Evolutionary conservation across 2,113 vertebrate genomes (phyloP).

Genomic region (Malurus alboscapulatus): DNA sequence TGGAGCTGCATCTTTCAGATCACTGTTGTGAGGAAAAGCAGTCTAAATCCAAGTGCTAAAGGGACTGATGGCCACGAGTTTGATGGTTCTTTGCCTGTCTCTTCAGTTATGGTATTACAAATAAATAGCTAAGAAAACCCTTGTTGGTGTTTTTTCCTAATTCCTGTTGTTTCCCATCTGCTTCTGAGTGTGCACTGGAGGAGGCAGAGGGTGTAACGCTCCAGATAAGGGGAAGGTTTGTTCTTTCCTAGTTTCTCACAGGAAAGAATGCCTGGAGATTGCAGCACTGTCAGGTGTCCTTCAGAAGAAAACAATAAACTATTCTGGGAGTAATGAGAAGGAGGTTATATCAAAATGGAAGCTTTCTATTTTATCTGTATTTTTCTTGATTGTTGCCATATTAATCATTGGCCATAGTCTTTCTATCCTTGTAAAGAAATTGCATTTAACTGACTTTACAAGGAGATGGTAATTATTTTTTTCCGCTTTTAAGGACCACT

Average conservation of each 20-base stretch:
- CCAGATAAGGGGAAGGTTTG: not conserved
- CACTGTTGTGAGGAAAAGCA: not conserved
- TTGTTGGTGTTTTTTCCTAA: not conserved
- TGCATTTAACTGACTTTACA: not conserved
- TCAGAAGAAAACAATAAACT: not conserved
- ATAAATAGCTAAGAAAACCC: not conserved
- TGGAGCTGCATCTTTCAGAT: not conserved
- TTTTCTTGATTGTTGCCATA: not conserved
- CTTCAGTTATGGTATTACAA: not conserved
- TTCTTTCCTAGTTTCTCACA: not conserved
- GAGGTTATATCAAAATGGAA: not conserved
- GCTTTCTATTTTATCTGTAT: not conserved
- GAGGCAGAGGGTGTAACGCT: not conserved
- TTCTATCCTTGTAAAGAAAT: not conserved
- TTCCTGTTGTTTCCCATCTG: not conserved
- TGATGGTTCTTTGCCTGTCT: fast-evolving
- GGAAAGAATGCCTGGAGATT: not conserved
- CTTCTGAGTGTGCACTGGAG: not conserved
- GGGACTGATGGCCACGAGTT: not conserved
- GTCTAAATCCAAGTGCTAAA: not conserved
- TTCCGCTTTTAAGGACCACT: not conserved
- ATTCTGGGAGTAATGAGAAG: not conserved
- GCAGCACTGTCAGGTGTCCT: not conserved
- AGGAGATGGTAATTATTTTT: not conserved
- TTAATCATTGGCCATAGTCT: not conserved